A percentile compares a stretch with the other conserved stretches of the same genome.
These are phyloP conservation scores for Ibidorhyncha struthersii DNA, from an alignment of 2,113 vertebrate species.

Conservation along the genomic window DNA sequence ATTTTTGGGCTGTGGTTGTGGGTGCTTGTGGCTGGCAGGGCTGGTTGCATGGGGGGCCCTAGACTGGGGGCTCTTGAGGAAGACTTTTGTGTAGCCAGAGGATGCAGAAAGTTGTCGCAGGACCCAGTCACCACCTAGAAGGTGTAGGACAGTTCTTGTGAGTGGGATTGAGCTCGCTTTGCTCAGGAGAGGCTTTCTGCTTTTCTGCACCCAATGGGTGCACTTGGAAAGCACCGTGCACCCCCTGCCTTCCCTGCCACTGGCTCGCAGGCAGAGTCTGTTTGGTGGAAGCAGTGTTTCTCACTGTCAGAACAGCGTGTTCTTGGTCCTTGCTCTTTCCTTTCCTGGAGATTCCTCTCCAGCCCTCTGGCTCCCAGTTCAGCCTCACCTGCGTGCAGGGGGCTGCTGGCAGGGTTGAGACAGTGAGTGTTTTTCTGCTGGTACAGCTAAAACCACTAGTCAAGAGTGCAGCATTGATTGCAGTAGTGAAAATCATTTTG, in stretches of 20 bases:
- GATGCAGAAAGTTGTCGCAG: not conserved
- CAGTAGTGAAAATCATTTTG: not conserved
- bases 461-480: not conserved
- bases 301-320: fast-evolving
- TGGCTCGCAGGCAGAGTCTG: too few relatives aligned
- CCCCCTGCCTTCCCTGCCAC: not conserved
- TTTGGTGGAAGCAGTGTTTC: not conserved
- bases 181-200: not conserved
- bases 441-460: not conserved
- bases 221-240: not conserved
- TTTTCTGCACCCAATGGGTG: not conserved
- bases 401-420: not conserved
- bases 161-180: not conserved
- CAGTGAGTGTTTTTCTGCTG: not conserved
- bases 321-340: too few relatives aligned
- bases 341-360: not conserved
- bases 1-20: not conserved
- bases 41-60: not conserved
- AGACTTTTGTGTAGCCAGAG: not conserved
- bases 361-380: too few relatives aligned
- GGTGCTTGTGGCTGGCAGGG: not conserved
- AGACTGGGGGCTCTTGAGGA: not conserved
- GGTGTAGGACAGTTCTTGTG: not conserved
- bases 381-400: fast-evolving
- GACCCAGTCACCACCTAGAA: not conserved